Base-by-base conservation (phyloP, 1,140 invertebrate species). In the Agrilus planipennis region DNA sequence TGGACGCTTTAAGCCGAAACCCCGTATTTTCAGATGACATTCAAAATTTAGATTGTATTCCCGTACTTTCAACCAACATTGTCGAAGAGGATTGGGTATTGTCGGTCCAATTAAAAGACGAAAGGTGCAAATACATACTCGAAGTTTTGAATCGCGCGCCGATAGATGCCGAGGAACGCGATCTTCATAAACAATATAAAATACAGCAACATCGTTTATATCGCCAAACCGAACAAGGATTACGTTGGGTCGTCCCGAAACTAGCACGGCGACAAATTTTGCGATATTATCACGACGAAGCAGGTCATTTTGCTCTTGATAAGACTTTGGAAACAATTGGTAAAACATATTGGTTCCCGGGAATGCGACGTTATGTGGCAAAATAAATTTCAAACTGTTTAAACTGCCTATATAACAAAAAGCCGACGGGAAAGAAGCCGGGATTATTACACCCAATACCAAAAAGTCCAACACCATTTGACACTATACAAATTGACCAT, bases 131-230 rank as follows among this genome's bases (percentile, higher is more conserved):
- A 34, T 11, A 5, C 5, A 18, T 4, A 4, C 4, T 6, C 4
- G 15, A 34, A 17, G 15, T 34, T 17, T 5, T 4, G 9, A 18
- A 4, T 4, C 16, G 7, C 15, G 15, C 7, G 4, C 17, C 23
- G 12, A 18, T 17, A 4, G 15, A 34, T 4, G 9, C 12, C 6
- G 15, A 34, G n/a, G n/a, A n/a, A 37, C 41, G 50, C 17, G 51
- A 53, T 34, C 0, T 49, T 55, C 10, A 16, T 56, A 0, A 41
- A 67, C 57, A 43, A 71, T 57, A n/a, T n/a, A n/a, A n/a, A n/a
- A n/a, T n/a, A n/a, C n/a, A n/a, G n/a, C n/a, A n/a, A n/a, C n/a
- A n/a, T n/a, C n/a, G n/a, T n/a, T n/a, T n/a, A n/a, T n/a, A n/a
- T n/a, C n/a, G n/a, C n/a, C n/a, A n/a, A n/a, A n/a, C n/a, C n/a